Evolutionary conservation across 2,797 vertebrate species (phyloP).

Genomic region (Hoplostethus mediterraneus): DNA sequence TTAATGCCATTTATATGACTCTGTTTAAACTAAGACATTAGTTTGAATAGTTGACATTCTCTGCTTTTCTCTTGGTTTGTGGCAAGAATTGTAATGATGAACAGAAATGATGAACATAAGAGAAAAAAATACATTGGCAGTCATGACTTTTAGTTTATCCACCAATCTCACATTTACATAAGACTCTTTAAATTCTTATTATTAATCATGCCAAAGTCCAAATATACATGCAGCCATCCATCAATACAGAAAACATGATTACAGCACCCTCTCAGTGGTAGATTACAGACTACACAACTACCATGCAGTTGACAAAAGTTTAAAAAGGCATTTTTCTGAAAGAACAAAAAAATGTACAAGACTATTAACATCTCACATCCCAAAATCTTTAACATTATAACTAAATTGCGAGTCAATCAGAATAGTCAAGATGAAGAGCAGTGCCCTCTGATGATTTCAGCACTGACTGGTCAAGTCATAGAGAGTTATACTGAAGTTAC

Average conservation of each 20-base stretch:
- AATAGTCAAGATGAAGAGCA: no score
- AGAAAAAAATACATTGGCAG: background rate
- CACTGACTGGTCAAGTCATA: no score
- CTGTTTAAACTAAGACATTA: no score
- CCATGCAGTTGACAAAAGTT: background rate
- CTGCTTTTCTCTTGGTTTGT: background rate
- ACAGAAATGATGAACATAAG: background rate
- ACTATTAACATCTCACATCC: no score
- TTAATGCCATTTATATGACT: no score
- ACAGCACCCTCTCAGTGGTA: slow-evolving; percentile 39
- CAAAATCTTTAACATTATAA: no score
- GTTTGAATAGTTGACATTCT: no score
- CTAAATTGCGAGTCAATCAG: no score
- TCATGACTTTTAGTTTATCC: background rate
- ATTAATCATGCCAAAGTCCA: background rate
- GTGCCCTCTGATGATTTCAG: no score
- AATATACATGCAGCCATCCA: background rate
- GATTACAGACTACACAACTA: background rate
- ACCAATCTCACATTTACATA: background rate
- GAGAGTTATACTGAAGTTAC: no score
- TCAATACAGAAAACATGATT: background rate
- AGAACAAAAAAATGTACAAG: no score
- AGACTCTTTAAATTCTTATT: background rate
- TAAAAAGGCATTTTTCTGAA: no score
- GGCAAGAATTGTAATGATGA: background rate